Evolutionary conservation across 2,888 invertebrate genomes (phyloP).

Genomic region (Nomada fabriciana): DNA sequence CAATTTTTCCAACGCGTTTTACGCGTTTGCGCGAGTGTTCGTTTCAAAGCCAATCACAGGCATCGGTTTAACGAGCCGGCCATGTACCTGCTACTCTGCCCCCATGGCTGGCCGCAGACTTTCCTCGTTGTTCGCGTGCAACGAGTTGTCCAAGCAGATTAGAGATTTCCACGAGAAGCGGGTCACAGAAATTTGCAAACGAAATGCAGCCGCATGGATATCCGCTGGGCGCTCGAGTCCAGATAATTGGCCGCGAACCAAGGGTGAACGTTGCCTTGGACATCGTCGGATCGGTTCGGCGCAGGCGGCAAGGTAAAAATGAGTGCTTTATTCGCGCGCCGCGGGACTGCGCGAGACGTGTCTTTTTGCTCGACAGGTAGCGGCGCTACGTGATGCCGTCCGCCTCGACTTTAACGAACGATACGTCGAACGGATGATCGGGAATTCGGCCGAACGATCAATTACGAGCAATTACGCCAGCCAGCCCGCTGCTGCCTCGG

Average conservation of each 20-base stretch:
- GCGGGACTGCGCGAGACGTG: background rate
- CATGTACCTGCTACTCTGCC: slow-evolving; percentile 26
- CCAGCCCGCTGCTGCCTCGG: slow-evolving; percentile 33
- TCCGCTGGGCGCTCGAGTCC: slow-evolving; percentile 36
- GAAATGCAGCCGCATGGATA: slow-evolving; percentile 39
- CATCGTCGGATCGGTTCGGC: slow-evolving; percentile 6
- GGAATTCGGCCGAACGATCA: slow-evolving; percentile 65
- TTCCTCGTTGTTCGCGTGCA: slow-evolving; percentile 24
- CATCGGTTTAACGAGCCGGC: slow-evolving; percentile 73
- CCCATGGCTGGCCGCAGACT: background rate
- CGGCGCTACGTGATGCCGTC: slow-evolving; percentile 26
- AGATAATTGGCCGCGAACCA: slow-evolving; percentile 61
- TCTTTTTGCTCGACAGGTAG: slow-evolving; percentile 8
- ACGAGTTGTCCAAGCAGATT: slow-evolving; percentile 3
- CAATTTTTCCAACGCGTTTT: slow-evolving; percentile 20
- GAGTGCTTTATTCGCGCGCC: slow-evolving; percentile 18
- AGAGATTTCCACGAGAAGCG: slow-evolving; percentile 44
- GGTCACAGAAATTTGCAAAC: slow-evolving; percentile 48
- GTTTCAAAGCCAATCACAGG: slow-evolving; percentile 65
- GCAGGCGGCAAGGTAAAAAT: slow-evolving; percentile 10
- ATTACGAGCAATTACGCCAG: slow-evolving; percentile 75
- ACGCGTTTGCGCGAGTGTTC: slow-evolving; percentile 16
- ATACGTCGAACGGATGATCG: slow-evolving; percentile 10
- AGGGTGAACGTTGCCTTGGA: background rate
- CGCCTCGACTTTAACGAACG: slow-evolving; percentile 53